phyloP scores from a whole-genome alignment of 2,797 vertebrate species.

The Peromyscus nudipes region DNA sequence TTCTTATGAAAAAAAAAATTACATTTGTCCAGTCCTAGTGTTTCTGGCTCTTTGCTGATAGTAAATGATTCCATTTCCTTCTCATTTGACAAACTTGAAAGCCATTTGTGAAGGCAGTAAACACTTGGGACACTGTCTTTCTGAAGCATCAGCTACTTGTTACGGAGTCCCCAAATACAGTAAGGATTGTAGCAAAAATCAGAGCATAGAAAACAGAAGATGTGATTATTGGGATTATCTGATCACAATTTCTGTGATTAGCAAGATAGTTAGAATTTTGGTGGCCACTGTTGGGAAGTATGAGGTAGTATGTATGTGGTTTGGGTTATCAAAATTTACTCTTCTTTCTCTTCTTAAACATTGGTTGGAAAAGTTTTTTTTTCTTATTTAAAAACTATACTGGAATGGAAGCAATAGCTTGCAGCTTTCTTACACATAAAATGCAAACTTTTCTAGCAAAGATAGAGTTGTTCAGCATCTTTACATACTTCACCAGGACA shows the following conservation, averaged over 20 bases:
- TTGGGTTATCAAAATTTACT: conserved; percentile 16
- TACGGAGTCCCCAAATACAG: background rate
- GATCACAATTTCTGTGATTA: background rate
- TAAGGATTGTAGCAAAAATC: conserved; percentile 74
- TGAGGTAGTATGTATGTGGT: background rate
- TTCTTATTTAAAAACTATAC: background rate
- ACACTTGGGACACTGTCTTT: conserved; percentile 65
- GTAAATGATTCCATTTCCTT: conserved; percentile 59
- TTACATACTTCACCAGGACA: background rate
- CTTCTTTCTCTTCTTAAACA: conserved; percentile 14
- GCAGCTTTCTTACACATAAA: conserved; percentile 22
- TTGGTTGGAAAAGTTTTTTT: conserved; percentile 1
- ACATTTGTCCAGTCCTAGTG: background rate
- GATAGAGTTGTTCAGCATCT: conserved; percentile 1
- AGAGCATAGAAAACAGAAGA: conserved; percentile 40
- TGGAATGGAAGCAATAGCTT: conserved; percentile 17
- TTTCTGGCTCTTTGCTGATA: conserved; percentile 40
- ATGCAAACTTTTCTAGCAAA: conserved; percentile 30
- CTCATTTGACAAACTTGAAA: conserved; percentile 40
- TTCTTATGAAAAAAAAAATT: conserved; percentile 55
- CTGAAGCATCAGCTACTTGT: conserved; percentile 66
- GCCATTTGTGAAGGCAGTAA: conserved; percentile 70
- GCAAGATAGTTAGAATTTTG: background rate
- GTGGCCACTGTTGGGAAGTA: background rate
- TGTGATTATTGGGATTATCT: background rate